Base-by-base conservation (phyloP, 2,888 invertebrate genomes). In the Drosophila trichaetosa region DNA sequence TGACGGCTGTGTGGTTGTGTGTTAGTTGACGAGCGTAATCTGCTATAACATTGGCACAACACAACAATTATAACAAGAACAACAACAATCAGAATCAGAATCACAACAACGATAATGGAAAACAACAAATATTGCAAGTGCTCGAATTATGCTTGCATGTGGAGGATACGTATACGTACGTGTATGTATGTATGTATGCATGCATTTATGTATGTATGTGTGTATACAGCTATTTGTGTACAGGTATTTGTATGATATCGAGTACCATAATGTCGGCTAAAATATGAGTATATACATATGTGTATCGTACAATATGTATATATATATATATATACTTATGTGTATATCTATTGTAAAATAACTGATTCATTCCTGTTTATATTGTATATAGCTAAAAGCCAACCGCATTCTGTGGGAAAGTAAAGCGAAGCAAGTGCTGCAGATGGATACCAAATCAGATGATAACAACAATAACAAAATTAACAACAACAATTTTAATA, bases 361-460 rank as follows among this genome's bases (percentile, higher is more conserved):
- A 68, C 52, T 46, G 46, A 46, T 24, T 65, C 29, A 58, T 67
- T 62, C 31, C n/a, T 46, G 49, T 38, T 65, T 62, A 13, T 51
- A 42, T 68, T 62, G 21, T 24, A 18, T 73, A 1, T 68, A 93
- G 93, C 90, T 93, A 87, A 93, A 92, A 89, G 93, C 92, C 65
- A 93, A 93, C 90, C 92, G 92, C 80, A 90, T 91, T 72, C 85
- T 93, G 66, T 93, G 93, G 93, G 93, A 93, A 90, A 92, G 90
- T 90, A 93, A 93, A 77, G 93, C 93, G 21, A 92, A 93, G 70
- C 90, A 93, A 88, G 90, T 93, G 69, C 79, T 93, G 63, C 90
- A 91, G 72, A 85, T 93, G 69, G 87, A 91, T 60, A 70, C 80
- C 31, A 86, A 90, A 60, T 89, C 91, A 54, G 90, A 89, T 40